Percentiles rank a stretch among this genome's conserved stretches.
These are phyloP conservation scores for Planococcus citri DNA, from an alignment of 1,140 invertebrate species.

Conservation along the genomic window DNA sequence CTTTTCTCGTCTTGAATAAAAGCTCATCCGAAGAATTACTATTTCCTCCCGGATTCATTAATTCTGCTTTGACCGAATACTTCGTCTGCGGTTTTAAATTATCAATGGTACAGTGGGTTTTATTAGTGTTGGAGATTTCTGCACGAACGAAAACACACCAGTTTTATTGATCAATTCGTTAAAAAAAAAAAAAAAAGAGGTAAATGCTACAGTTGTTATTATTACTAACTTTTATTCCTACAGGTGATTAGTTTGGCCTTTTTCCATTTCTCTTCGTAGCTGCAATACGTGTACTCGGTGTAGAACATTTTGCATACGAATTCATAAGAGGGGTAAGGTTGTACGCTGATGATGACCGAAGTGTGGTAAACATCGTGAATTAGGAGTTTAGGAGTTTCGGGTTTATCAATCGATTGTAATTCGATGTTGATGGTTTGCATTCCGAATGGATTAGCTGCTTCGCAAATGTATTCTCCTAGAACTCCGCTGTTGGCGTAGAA, in stretches of 20 bases:
- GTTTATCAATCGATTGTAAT: background rate
- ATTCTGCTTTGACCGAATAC: background rate
- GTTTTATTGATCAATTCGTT: background rate
- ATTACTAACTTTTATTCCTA: background rate
- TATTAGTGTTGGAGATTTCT: background rate
- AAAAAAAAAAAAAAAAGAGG: slow-evolving; percentile 1
- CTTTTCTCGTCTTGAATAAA: background rate
- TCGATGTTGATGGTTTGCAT: background rate
- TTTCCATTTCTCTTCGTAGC: slow-evolving; percentile 11
- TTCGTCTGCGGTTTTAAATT: background rate
- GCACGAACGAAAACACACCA: background rate
- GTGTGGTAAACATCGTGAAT: background rate
- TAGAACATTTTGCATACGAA: background rate
- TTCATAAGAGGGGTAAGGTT: background rate
- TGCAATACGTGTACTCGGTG: background rate
- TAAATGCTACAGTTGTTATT: too few relatives aligned
- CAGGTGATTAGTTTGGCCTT: background rate
- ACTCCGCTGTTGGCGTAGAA: background rate
- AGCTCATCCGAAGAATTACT: background rate
- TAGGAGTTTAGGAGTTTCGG: background rate
- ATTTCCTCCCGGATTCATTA: background rate
- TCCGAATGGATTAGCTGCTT: background rate
- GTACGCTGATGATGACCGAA: background rate
- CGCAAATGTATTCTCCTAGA: background rate
- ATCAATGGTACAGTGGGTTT: background rate